Evolutionary conservation across 2,888 invertebrate species (phyloP), one percentile per base, ranked within the genome.

Genomic region (Caenorhabditis zanzibari): DNA sequence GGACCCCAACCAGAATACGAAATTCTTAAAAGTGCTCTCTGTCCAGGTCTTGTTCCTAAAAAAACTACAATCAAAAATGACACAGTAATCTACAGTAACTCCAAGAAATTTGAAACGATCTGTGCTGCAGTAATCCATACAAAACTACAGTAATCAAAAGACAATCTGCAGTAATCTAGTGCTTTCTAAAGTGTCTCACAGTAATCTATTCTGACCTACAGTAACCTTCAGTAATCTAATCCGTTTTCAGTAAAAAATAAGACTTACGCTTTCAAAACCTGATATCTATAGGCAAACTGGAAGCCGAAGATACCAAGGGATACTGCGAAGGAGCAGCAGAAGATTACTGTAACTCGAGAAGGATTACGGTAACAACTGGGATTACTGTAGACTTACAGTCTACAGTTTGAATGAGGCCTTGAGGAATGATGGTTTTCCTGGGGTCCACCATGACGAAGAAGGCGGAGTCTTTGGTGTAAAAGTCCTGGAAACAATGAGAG

Each of bases 251-350:
- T 12, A 38, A 38, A 12, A 10, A 2, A 10, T 38, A 12, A 12
- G 10, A 38, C 38, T 16, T 28, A 41, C 61, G 9, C 38, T 41
- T 32, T 38, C 61, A 61, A 41, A 61, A 61, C 61, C 41, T 61
- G 61, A 41, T 41, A 61, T 16, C 61, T 38, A 41, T 61, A 61
- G 16, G 61, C 61, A 41, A 61, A 61, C n/a, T 61, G 61, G 19
- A 58, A 58, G 12, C 58, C 58, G 14, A 58, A 58, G 35, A 58
- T 58, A 2, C 58, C 58, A 6, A 58, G 35, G 0, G 58, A 58
- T 1, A 58, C 58, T n/a, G 58, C 58, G 14, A 58, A 58, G 0
- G 58, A 58, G 6, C 58, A 32, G 9, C 58, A 58, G 58, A 58
- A 58, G 35, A 58, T 32, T 35, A 58, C 58, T 58, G 58, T 58